phyloP scores from a whole-genome alignment of 2,797 vertebrate genomes.

The Acestrorhynchus altus region DNA sequence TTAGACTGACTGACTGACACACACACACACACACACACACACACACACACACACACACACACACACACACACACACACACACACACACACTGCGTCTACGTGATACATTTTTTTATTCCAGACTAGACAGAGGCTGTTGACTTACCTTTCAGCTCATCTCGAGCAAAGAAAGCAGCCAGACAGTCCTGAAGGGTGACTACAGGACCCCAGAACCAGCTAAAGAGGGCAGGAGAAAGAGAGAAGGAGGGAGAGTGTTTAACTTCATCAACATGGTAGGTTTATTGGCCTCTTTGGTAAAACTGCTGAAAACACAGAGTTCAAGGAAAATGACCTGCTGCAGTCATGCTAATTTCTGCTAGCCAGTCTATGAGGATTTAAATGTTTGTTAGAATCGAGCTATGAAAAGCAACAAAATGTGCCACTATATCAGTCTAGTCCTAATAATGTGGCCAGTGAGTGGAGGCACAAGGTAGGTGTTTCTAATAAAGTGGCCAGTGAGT shows the following conservation, averaged over 20 bases:
- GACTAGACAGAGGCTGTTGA: background rate
- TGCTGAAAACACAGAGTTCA: too few species aligned
- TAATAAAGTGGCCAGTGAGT: background rate
- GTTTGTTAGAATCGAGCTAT: too few species aligned
- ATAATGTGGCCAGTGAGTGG: too few species aligned
- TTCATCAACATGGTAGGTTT: too few species aligned
- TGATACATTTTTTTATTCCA: background rate
- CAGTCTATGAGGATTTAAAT: too few species aligned
- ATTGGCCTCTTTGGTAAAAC: too few species aligned
- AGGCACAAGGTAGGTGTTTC: too few species aligned
- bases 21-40: background rate
- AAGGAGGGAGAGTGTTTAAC: background rate
- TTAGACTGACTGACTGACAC: background rate
- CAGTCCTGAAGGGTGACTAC: constrained; percentile 98
- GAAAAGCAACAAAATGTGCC: too few species aligned
- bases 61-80: background rate
- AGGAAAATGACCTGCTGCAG: too few species aligned
- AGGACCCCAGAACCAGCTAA: constrained; percentile 99
- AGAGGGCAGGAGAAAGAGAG: background rate
- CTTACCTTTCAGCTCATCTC: constrained; percentile 98
- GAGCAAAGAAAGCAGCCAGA: constrained; percentile 97
- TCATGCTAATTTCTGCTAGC: too few species aligned
- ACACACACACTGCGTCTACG: background rate
- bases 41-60: background rate
- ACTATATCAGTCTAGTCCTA: too few species aligned